phyloP scores from a whole-genome alignment of 2,113 vertebrate species.

The Pitta sordida region DNA sequence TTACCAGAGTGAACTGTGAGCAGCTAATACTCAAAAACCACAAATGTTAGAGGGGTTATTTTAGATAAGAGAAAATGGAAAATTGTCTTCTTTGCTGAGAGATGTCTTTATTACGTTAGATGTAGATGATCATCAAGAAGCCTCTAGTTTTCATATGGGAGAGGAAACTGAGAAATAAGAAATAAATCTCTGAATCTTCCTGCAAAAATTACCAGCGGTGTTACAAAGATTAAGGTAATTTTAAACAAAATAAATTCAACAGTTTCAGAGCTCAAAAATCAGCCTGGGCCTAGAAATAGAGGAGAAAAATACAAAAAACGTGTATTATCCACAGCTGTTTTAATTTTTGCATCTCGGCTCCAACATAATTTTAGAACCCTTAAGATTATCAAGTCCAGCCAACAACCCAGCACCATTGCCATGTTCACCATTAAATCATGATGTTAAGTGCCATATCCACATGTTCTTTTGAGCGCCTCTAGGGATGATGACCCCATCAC shows the following conservation, averaged over 20 bases:
- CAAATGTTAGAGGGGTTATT: background rate
- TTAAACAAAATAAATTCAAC: background rate
- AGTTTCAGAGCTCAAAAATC: background rate
- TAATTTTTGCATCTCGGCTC: background rate
- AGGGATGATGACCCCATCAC: background rate
- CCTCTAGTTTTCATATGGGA: background rate
- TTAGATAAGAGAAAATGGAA: background rate
- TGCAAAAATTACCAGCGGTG: background rate
- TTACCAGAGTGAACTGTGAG: background rate
- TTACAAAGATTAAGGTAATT: background rate
- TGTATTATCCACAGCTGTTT: background rate
- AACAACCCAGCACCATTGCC: rapidly evolving
- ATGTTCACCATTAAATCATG: background rate
- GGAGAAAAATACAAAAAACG: background rate
- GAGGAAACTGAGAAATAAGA: background rate
- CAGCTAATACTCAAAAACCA: background rate
- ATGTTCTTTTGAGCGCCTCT: background rate
- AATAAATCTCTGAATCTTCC: background rate
- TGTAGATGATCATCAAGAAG: background rate
- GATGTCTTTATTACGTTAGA: background rate
- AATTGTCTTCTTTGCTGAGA: background rate
- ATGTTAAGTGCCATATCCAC: background rate
- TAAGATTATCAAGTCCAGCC: background rate
- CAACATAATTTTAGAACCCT: background rate
- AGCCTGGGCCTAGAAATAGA: background rate